These are phyloP conservation scores for Gobio occitaniae DNA, from an alignment of 2,797 vertebrate species.

Conservation along the genomic window DNA sequence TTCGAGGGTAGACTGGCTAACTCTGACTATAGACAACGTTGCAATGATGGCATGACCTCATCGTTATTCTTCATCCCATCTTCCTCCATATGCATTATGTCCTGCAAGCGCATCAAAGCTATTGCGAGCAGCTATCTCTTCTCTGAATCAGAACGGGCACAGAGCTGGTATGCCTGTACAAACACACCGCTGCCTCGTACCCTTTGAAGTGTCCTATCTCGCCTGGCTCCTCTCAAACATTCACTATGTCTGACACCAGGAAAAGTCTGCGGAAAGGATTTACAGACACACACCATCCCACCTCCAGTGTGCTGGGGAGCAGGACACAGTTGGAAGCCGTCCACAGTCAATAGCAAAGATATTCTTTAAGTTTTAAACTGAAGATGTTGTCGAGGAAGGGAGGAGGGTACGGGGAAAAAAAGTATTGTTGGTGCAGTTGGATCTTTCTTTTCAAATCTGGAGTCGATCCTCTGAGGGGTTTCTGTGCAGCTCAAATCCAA, in stretches of 20 bases:
- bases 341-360: slow-evolving; percentile 44
- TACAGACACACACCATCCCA: slow-evolving; percentile 29
- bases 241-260: slow-evolving; percentile 41
- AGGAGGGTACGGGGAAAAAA: not conserved
- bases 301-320: slow-evolving; percentile 28
- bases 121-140: slow-evolving; percentile 36
- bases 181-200: slow-evolving; percentile 47
- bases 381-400: slow-evolving; percentile 8
- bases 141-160: slow-evolving; percentile 43
- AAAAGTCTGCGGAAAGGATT: slow-evolving; percentile 33
- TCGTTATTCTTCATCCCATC: slow-evolving; percentile 21
- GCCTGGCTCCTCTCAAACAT: slow-evolving; percentile 5
- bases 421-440: slow-evolving; percentile 7
- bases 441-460: slow-evolving; percentile 27
- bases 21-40: slow-evolving; percentile 19
- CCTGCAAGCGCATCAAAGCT: slow-evolving; percentile 25
- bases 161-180: slow-evolving; percentile 53
- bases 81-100: slow-evolving; percentile 34
- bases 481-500: slow-evolving; percentile 39
- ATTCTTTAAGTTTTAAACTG: slow-evolving; percentile 25
- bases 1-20: not conserved
- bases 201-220: slow-evolving; percentile 52
- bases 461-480: slow-evolving; percentile 15
- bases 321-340: slow-evolving; percentile 43
- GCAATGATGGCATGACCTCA: slow-evolving; percentile 7